Evolutionary conservation across 2,888 invertebrate genomes (phyloP), one percentile per base, ranked within the genome.

Genomic region (Acanthococcus lagerstroemiae): DNA sequence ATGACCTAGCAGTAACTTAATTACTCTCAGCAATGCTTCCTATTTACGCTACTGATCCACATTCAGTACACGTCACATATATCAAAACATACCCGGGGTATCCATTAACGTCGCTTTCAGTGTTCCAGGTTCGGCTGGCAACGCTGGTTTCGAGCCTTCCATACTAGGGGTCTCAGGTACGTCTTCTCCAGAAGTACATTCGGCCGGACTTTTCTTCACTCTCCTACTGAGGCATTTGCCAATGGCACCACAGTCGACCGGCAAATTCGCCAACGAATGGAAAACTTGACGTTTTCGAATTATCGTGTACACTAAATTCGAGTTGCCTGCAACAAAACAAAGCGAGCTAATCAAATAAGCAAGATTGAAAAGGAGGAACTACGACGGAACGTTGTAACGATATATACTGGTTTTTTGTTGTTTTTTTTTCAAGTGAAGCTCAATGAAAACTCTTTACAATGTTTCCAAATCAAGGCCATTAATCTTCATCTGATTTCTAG

Each of bases 271-370:
- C 73, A 99, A 80, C 69, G 90, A 86, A 79, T 99, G 96, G 79
- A 99, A 99, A 67, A 97, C 95, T 76, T 90, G 90, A n/a, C 99
- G 83, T 77, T 99, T 99, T 60, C 97, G 84, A 73, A 99, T 99
- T 70, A 99, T 96, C 1, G 97, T 99, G 79, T 99, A 99, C 26
- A 99, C 94, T 72, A 99, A 82, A 80, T 96, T 97, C 1, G 96
- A 92, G 77, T 99, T 99, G n/a, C 92, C 91, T 88, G 73, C 0
- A 70, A 37, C 48, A 55, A 37, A 2, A 37, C 37, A 3, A 37
- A 37, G n/a, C n/a, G n/a, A n/a, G n/a, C n/a, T n/a, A n/a, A n/a
- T n/a, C n/a, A n/a, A n/a, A n/a, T n/a, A n/a, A n/a, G n/a, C n/a
- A n/a, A n/a, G n/a, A n/a, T n/a, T n/a, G n/a, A n/a, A n/a, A n/a